Evolutionary conservation across 2,888 invertebrate species (phyloP).

Genomic region (Drosophila basisetae): DNA sequence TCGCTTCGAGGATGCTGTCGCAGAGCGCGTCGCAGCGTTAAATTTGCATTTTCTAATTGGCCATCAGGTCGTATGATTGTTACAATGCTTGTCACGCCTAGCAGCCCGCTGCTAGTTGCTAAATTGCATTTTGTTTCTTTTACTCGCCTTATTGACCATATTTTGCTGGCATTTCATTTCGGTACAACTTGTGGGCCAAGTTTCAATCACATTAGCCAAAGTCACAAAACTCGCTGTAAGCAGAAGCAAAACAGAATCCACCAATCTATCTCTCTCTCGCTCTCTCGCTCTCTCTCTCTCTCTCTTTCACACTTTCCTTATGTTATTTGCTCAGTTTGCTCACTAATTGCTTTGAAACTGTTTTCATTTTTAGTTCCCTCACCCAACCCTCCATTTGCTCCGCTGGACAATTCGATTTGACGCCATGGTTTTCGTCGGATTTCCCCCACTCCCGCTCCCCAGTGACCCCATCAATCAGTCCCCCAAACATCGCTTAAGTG

Average conservation of each 20-base stretch:
- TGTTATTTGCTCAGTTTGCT: slow-evolving; percentile 2
- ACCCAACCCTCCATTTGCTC: neutral
- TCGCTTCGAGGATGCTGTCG: slow-evolving; percentile 14
- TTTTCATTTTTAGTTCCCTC: slow-evolving; percentile 28
- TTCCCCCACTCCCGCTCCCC: neutral
- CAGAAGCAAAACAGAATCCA: slow-evolving; percentile 3
- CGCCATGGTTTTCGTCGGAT: slow-evolving; percentile 12
- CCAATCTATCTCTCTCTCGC: neutral
- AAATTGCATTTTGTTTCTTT: slow-evolving; percentile 62
- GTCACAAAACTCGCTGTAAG: slow-evolving; percentile 9
- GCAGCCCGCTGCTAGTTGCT: slow-evolving; percentile 5
- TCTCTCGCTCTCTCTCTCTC: neutral
- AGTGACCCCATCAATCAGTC: slow-evolving; percentile 42
- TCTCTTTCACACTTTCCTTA: neutral
- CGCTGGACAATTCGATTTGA: slow-evolving; percentile 25
- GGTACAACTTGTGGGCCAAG: neutral
- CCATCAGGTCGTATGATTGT: slow-evolving; percentile 67
- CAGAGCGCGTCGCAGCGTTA: slow-evolving; percentile 35
- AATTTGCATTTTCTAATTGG: slow-evolving; percentile 74
- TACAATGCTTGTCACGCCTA: slow-evolving; percentile 24
- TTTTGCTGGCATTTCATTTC: slow-evolving; percentile 33
- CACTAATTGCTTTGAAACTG: slow-evolving; percentile 41
- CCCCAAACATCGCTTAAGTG: slow-evolving; percentile 22
- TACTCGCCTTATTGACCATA: slow-evolving; percentile 41
- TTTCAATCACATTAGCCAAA: slow-evolving; percentile 16